A percentile compares a stretch with the other conserved stretches of the same genome.
phyloP scores from a whole-genome alignment of 1,140 invertebrate species.

The Pseudomyrmex pallidus region DNA sequence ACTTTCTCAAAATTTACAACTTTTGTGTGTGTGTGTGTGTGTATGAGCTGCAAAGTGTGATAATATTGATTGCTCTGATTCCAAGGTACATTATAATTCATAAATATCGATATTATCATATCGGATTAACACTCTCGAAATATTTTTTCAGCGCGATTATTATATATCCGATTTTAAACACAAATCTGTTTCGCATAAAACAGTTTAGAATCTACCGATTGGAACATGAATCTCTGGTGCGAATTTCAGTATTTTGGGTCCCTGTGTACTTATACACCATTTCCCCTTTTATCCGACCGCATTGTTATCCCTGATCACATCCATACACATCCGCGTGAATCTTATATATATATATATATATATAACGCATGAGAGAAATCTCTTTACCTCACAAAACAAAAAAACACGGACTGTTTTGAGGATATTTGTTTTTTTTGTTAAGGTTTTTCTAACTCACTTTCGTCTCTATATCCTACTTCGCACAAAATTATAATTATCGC shows the following conservation, averaged over 20 bases:
- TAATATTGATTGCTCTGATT: constrained; percentile 8
- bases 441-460: not conserved
- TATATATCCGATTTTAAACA: constrained; percentile 15
- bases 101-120: constrained; percentile 2
- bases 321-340: not conserved
- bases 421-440: not conserved
- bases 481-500: constrained; percentile 58
- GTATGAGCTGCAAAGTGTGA: not conserved
- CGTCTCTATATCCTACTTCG: constrained; percentile 17
- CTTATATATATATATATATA: constrained; percentile 22
- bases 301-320: constrained; percentile 17
- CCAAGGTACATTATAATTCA: constrained; percentile 37
- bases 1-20: not conserved
- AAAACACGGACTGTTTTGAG: constrained; percentile 22
- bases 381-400: constrained; percentile 42
- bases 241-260: constrained; percentile 70
- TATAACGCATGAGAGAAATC: constrained; percentile 16
- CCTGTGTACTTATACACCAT: constrained; percentile 67
- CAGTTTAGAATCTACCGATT: constrained; percentile 62
- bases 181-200: not conserved
- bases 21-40: not conserved
- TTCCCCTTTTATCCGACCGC: constrained; percentile 44
- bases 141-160: not conserved
- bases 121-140: constrained; percentile 10
- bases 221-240: constrained; percentile 68